Base-by-base conservation (phyloP, 1,140 invertebrate genomes). In the Drosophila setifemur region DNA sequence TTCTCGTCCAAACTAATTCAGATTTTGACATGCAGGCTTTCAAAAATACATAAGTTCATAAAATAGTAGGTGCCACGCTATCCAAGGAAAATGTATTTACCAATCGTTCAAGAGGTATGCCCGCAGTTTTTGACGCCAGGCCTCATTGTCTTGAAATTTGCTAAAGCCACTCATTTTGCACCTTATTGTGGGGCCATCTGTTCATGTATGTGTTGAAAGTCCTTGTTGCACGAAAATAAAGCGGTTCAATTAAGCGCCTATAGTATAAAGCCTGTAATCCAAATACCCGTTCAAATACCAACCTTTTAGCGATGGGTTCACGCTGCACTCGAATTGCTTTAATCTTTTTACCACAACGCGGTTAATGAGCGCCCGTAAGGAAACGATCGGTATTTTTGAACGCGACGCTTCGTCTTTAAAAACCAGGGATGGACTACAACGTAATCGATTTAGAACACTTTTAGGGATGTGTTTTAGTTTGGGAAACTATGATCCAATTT, bases 111-210 rank as follows among this genome's bases (percentile, higher is more conserved):
- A 50, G 31, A 90, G 69, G 55, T 69, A 71, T 18, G 73, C 61
- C 25, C 72, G 76, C 39, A 90, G 47, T 60, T 87, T 83, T 12
- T 77, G 48, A 47, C 79, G 73, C 88, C 88, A 90, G 49, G 63
- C 81, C 26, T 71, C 66, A 49, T 39, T 75, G 61, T 77, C 70
- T 79, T 90, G 73, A 70, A 89, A 89, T 74, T 89, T 89, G 52
- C 72, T 76, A 35, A 87, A 48, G 18, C 64, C 88, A 50, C 74
- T 83, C 88, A 90, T 89, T 44, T 64, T 31, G 9, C 54, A 47
- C 12, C 60, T 28, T 28, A 11, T 53, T 53, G 26, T 39, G 12
- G 48, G 18, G 43, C 26, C 28, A 9, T 4, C 19, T 18, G 53
- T 26, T 55, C 33, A 52, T 18, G 29, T 23, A 9, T 12, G 28